These are phyloP conservation scores for Drosophila cardini DNA, from an alignment of 1,140 invertebrate genomes.

Conservation along the genomic window DNA sequence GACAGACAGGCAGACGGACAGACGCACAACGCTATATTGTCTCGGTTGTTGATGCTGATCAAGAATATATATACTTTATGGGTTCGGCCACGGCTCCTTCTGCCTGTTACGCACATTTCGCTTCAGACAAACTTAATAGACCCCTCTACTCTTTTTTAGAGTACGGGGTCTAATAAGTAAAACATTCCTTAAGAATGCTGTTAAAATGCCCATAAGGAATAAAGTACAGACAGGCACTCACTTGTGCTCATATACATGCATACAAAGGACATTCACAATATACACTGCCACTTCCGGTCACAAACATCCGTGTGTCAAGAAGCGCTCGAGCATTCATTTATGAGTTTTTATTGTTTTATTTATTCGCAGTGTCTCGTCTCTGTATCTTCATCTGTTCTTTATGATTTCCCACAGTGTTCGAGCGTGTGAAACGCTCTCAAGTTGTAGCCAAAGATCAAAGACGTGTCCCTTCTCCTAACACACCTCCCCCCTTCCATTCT, in stretches of 20 bases:
- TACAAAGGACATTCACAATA: conserved; percentile 26
- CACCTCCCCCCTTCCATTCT: too few relatives aligned
- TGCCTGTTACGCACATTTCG: too few relatives aligned
- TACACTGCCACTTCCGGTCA: conserved; percentile 52
- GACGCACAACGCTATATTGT: too few relatives aligned
- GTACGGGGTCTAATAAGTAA: too few relatives aligned
- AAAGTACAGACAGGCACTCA: neutral
- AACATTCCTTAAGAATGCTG: neutral
- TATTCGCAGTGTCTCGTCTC: conserved; percentile 50
- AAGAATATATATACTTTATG: too few relatives aligned
- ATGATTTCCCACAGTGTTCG: too few relatives aligned
- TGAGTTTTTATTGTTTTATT: conserved; percentile 77
- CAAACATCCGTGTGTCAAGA: conserved; percentile 77
- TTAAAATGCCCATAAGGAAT: conserved; percentile 12
- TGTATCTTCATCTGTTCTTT: neutral
- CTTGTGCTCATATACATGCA: conserved; percentile 12
- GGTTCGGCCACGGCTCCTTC: too few relatives aligned
- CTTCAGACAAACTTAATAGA: too few relatives aligned
- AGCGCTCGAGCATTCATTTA: conserved; percentile 78
- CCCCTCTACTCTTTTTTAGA: too few relatives aligned
- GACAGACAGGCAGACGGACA: too few relatives aligned
- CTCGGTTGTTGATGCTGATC: too few relatives aligned
- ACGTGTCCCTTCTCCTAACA: neutral
- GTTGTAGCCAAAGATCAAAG: conserved; percentile 55
- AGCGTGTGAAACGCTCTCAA: conserved; percentile 31